A percentile compares a stretch with the other conserved stretches of the same genome.
Conservation (phyloP, 2,113 vertebrate species). For the Coturnix japonica region DNA sequence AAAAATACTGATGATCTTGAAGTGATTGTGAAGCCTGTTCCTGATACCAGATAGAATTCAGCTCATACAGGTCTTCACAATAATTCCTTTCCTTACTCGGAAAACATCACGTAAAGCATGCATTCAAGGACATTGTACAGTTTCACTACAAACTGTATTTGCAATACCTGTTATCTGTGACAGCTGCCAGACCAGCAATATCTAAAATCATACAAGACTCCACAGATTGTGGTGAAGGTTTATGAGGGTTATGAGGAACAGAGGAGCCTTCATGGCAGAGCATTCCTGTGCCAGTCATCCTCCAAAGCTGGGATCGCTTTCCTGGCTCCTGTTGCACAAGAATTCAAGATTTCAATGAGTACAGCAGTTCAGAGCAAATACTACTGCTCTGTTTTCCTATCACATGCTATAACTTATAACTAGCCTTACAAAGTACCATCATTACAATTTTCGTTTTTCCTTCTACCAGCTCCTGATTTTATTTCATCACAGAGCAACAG, state of each 20-base stretch:
- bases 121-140: not conserved
- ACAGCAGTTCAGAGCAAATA: not conserved
- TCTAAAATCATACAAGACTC: slow-evolving; percentile 92
- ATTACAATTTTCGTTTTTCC: not conserved
- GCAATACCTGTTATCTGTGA: slow-evolving; percentile 92
- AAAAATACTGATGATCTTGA: not conserved
- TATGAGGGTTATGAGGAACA: slow-evolving; percentile 89
- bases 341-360: not conserved
- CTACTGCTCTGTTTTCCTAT: not conserved
- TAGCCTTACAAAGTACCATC: not conserved
- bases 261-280: slow-evolving; percentile 97
- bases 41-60: not conserved
- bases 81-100: not conserved
- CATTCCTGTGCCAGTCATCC: slow-evolving; percentile 89
- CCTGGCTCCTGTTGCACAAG: slow-evolving; percentile 87
- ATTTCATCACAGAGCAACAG: not conserved
- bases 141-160: not conserved
- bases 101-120: not conserved
- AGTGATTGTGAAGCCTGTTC: not conserved
- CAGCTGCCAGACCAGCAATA: slow-evolving; percentile 93
- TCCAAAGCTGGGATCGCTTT: slow-evolving; percentile 97
- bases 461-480: not conserved
- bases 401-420: not conserved
- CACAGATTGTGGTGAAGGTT: slow-evolving; percentile 81
- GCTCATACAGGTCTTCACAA: not conserved